Percentiles rank a stretch among this genome's conserved stretches.
Conservation (phyloP, 2,113 vertebrate species). For the Willisornis vidua region DNA sequence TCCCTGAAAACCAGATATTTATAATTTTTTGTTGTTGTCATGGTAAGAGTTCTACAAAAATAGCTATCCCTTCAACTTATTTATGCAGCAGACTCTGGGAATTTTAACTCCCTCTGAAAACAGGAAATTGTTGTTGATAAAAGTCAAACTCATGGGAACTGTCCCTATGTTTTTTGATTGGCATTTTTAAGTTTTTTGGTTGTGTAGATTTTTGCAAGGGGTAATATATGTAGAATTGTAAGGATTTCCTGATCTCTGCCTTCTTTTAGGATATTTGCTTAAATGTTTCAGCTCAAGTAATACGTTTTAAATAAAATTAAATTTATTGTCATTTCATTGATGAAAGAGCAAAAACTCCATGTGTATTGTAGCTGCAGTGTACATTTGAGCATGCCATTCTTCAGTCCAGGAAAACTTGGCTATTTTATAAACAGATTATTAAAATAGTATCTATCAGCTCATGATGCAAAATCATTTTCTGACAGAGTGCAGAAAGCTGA, state of each 20-base stretch:
- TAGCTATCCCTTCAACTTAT: not conserved
- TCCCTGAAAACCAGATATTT: not conserved
- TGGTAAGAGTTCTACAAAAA: not conserved
- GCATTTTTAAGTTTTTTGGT: not conserved
- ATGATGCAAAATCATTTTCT: not conserved
- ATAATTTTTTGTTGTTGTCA: not conserved
- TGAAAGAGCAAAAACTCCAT: not conserved
- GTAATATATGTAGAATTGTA: not conserved
- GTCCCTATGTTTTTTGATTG: not conserved
- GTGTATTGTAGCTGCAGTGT: not conserved
- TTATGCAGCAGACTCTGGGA: not conserved
- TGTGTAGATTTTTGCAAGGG: not conserved
- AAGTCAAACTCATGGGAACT: not conserved
- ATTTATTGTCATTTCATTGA: not conserved
- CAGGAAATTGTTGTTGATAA: not conserved
- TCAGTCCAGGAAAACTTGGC: not conserved
- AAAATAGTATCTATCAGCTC: not conserved
- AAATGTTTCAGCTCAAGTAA: not conserved
- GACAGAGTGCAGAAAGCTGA: not conserved
- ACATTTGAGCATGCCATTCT: rapidly evolving
- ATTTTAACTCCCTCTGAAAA: slow-evolving; percentile 6
- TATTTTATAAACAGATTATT: not conserved
- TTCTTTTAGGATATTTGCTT: not conserved
- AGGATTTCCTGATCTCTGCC: not conserved
- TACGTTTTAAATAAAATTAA: not conserved